Conservation (phyloP, 2,113 vertebrate species). For the Chauna torquata region DNA sequence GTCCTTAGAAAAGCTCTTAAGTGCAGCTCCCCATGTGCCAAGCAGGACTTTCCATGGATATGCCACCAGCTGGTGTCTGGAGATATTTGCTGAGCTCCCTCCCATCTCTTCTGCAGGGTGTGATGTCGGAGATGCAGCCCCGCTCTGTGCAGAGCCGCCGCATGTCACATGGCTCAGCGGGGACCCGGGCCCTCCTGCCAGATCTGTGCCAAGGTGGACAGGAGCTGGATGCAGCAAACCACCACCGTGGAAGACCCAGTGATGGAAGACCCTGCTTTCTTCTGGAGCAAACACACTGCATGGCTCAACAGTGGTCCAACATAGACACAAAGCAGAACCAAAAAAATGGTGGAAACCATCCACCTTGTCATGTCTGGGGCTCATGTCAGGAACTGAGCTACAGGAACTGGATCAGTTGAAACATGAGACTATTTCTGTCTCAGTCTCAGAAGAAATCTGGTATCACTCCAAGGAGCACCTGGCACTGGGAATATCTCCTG, state of each 20-base stretch:
- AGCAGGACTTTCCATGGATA: neutral
- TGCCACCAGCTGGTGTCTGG: neutral
- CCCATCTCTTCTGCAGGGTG: neutral
- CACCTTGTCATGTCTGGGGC: neutral
- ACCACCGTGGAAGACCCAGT: neutral
- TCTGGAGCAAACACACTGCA: neutral
- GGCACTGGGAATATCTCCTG: neutral
- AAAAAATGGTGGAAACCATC: neutral
- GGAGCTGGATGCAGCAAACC: neutral
- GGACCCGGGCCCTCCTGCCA: rapidly evolving
- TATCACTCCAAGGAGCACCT: neutral
- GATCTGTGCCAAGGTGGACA: neutral
- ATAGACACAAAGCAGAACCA: neutral
- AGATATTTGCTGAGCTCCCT: neutral
- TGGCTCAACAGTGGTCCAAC: neutral
- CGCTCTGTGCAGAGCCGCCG: neutral
- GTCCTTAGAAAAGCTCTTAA: neutral
- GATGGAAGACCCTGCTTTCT: neutral
- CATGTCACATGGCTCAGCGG: neutral
- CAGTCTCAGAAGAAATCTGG: neutral
- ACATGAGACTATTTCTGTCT: neutral
- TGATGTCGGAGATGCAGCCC: neutral
- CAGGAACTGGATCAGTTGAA: neutral
- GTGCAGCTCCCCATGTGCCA: neutral
- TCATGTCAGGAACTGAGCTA: neutral